These are phyloP conservation scores for Psammodynastes pulverulentus DNA, from an alignment of 2,113 vertebrate genomes.

Conservation along the genomic window DNA sequence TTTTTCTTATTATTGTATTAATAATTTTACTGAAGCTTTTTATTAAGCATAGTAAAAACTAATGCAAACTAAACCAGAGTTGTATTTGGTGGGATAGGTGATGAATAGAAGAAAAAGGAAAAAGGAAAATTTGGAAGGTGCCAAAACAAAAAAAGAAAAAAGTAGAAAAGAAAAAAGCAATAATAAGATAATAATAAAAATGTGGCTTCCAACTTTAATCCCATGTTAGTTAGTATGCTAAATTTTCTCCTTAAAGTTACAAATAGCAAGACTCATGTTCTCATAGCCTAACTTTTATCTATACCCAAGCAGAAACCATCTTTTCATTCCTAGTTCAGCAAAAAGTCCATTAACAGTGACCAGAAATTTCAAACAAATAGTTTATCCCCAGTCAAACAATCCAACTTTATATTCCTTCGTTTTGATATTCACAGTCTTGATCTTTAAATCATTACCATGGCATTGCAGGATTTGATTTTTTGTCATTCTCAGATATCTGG, in stretches of 20 bases:
- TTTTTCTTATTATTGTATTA: not conserved
- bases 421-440: not conserved
- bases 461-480: not conserved
- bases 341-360: not conserved
- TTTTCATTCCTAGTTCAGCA: not conserved
- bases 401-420: not conserved
- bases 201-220: not conserved
- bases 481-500: not conserved
- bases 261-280: not conserved
- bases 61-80: too few relatives aligned
- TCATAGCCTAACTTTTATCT: not conserved
- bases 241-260: not conserved
- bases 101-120: not conserved
- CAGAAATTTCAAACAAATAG: not conserved
- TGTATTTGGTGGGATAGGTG: not conserved
- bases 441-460: not conserved
- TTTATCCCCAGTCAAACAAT: not conserved
- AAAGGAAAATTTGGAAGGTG: not conserved
- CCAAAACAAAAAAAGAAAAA: not conserved
- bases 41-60: too few relatives aligned
- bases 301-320: not conserved
- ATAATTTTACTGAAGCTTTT: too few relatives aligned
- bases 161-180: not conserved
- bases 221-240: not conserved
- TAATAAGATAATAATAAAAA: not conserved